Conservation (phyloP, 1,140 invertebrate genomes). For the Drosophila azteca region DNA sequence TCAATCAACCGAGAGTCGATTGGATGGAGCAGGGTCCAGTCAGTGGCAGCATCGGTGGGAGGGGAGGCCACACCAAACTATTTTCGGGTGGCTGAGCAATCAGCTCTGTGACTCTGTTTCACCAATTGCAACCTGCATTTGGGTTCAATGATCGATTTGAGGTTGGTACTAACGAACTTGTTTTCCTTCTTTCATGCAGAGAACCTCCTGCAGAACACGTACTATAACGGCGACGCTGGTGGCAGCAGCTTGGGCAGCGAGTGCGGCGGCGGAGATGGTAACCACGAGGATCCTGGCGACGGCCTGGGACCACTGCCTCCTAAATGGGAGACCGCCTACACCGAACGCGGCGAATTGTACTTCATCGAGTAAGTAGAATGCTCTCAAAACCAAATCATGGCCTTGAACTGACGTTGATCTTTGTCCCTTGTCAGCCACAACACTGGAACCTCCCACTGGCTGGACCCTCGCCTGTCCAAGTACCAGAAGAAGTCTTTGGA, state of each 20-base stretch:
- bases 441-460: slow-evolving; percentile 97
- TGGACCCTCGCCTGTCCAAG: slow-evolving; percentile 95
- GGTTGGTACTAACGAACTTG: slow-evolving; percentile 2
- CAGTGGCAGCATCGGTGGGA: slow-evolving; percentile 3
- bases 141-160: slow-evolving; percentile 50
- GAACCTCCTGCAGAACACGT: slow-evolving; percentile 66
- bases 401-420: too few species aligned
- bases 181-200: slow-evolving; percentile 36
- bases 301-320: slow-evolving; percentile 94
- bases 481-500: slow-evolving; percentile 95
- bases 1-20: slow-evolving; percentile 48
- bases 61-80: slow-evolving; percentile 47
- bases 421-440: slow-evolving; percentile 88
- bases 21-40: slow-evolving; percentile 10
- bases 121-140: slow-evolving; percentile 11
- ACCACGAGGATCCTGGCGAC: slow-evolving; percentile 80
- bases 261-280: slow-evolving; percentile 40
- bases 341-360: slow-evolving; percentile 97
- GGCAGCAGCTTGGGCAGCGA: slow-evolving; percentile 73
- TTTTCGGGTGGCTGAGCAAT: slow-evolving; percentile 68
- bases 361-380: slow-evolving; percentile 93
- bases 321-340: slow-evolving; percentile 99
- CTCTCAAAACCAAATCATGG: neutral
- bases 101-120: slow-evolving; percentile 11
- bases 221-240: slow-evolving; percentile 66